Conservation (phyloP, 2,888 invertebrate species). For the Drosophila eohydei region DNA sequence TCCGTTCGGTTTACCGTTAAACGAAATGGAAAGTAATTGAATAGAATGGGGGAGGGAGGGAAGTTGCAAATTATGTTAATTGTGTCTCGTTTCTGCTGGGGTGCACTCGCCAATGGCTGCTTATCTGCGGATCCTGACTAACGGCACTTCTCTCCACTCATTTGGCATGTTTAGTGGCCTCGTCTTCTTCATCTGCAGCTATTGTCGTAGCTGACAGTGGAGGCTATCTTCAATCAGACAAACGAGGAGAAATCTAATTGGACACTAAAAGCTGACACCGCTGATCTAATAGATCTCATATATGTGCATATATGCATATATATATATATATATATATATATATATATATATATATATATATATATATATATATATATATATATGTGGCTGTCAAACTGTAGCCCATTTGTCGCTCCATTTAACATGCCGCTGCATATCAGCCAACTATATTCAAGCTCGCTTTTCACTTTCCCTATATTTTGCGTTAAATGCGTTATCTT, state of each 20-base stretch:
- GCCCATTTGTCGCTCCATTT: conserved; percentile 48
- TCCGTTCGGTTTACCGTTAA: conserved; percentile 69
- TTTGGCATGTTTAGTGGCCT: conserved; percentile 44
- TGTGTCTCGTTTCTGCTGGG: conserved; percentile 61
- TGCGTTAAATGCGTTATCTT: conserved; percentile 78
- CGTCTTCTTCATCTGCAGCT: background rate
- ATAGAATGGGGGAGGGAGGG: conserved; percentile 3
- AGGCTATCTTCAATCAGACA: conserved; percentile 40
- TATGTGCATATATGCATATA: background rate
- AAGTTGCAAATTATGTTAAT: conserved; percentile 74
- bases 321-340: background rate
- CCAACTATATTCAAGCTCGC: conserved; percentile 35
- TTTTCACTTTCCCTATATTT: conserved; percentile 76
- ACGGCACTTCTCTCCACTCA: conserved; percentile 58
- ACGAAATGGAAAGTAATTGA: conserved; percentile 75
- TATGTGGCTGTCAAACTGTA: background rate
- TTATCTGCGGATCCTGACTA: conserved; percentile 61
- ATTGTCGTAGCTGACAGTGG: conserved; percentile 45
- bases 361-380: background rate
- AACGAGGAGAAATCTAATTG: conserved; percentile 50
- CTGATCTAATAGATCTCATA: conserved; percentile 10
- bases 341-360: no score
- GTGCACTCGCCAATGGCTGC: conserved; percentile 28
- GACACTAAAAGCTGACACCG: conserved; percentile 10
- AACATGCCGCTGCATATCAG: conserved; percentile 14